Conservation (phyloP, 2,797 vertebrate species). For the Gallinago stenura region DNA sequence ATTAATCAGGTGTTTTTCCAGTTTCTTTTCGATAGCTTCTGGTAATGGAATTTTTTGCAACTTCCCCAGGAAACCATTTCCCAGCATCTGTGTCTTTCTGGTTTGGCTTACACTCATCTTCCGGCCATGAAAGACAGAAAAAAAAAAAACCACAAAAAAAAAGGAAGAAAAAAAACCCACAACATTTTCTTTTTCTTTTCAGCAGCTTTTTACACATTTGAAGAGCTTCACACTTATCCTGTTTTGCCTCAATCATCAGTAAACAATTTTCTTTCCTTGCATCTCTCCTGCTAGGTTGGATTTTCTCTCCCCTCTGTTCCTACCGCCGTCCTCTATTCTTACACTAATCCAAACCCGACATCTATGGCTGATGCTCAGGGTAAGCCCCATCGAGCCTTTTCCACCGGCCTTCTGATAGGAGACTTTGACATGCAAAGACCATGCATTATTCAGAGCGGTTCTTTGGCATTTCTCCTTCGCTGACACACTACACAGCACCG, state of each 20-base stretch:
- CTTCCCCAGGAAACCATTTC: constrained; percentile 5
- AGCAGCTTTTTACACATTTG: background rate
- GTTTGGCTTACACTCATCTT: background rate
- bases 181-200: background rate
- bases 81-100: background rate
- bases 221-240: background rate
- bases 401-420: background rate
- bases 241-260: background rate
- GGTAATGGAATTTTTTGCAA: background rate
- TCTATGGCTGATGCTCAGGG: background rate
- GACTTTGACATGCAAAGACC: background rate
- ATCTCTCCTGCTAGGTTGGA: background rate
- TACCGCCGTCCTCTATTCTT: background rate
- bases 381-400: background rate
- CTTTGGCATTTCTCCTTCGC: constrained; percentile 29
- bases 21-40: background rate
- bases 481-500: background rate
- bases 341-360: background rate
- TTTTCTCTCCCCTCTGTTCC: background rate
- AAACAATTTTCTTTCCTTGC: background rate
- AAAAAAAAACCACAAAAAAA: background rate
- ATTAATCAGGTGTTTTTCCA: background rate
- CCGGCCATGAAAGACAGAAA: background rate
- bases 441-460: background rate
- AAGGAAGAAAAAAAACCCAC: background rate